Base-by-base conservation (phyloP, 2,113 vertebrate genomes). In the Speoplatyrhinus poulsoni region DNA sequence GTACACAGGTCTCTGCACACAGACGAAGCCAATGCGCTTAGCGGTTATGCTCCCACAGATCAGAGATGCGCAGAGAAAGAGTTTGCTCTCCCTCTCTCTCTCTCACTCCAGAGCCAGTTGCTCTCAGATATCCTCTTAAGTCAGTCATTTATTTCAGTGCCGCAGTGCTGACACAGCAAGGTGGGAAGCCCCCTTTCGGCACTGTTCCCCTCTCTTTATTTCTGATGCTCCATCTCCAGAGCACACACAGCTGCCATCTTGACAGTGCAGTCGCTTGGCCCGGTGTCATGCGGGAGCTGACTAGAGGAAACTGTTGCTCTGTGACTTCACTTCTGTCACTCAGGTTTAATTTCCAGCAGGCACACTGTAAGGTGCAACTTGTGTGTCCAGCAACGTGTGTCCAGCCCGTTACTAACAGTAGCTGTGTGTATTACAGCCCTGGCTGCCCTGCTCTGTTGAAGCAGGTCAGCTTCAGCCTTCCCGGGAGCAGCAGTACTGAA, bases 1-100 rank as follows among this genome's bases (percentile, higher is more conserved):
- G 75, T 84, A 82, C 72, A 89, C 81, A 87, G 74, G 79, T 70
- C 74, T 86, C 74, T 75, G 77, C 65, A 85, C 81, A 76, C 67
- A 81, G 69, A 84, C 80, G 55, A 78, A 82, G 61, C 69, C 65
- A 69, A 64, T 70, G 60, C 64, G 66, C 19, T 64, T 46, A 36
- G 69, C 54, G 68, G 67, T 60, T 41, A 80, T 75, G 77, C 88
- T 87, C 87, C 82, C 83, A 80, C 82, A 85, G 32, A 60, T 17
- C 67, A 16, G n/a, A 26, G 69, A 69, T 36, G 70, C 33, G 36
- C 58, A 62, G 77, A 86, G 82, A 75, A 77, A 86, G 85, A 16
- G 15, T 16, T 16, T 10, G n/a, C 26, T 13, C 12, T 76, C 75
- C 77, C 79, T 82, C 75, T 73, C 84, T 85, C 74, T 75, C 76